Conservation (phyloP, 2,113 vertebrate genomes). For the Leiothrix lutea region DNA sequence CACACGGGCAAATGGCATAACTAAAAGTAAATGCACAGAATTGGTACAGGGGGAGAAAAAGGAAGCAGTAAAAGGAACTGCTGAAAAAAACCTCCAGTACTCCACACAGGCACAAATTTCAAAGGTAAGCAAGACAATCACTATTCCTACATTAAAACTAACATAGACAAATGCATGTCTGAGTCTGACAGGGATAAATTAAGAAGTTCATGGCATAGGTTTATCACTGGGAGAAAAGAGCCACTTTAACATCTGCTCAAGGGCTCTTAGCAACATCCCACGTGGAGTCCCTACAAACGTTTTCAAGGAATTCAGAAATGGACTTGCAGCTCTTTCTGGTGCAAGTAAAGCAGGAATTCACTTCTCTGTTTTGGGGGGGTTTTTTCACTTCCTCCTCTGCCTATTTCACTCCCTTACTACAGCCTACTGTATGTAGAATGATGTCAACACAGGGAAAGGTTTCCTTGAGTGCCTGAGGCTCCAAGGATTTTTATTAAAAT, state of each 20-base stretch:
- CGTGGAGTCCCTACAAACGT: background rate
- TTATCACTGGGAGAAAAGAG: background rate
- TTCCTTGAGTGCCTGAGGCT: background rate
- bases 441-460: background rate
- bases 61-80: background rate
- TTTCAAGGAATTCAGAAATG: background rate
- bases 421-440: background rate
- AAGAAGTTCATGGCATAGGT: background rate
- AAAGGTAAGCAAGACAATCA: background rate
- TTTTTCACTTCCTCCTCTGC: background rate
- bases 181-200: background rate
- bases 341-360: background rate
- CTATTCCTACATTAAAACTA: background rate
- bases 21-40: background rate
- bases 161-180: background rate
- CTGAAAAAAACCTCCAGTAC: background rate
- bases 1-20: background rate
- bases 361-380: background rate
- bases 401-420: background rate
- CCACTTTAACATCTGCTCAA: background rate
- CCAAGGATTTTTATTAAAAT: background rate
- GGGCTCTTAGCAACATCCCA: background rate
- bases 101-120: background rate
- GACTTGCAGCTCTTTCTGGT: background rate
- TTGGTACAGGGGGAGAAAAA: background rate